Evolutionary conservation across 2,113 vertebrate genomes (phyloP).

Genomic region (Etheostoma spectabile): DNA sequence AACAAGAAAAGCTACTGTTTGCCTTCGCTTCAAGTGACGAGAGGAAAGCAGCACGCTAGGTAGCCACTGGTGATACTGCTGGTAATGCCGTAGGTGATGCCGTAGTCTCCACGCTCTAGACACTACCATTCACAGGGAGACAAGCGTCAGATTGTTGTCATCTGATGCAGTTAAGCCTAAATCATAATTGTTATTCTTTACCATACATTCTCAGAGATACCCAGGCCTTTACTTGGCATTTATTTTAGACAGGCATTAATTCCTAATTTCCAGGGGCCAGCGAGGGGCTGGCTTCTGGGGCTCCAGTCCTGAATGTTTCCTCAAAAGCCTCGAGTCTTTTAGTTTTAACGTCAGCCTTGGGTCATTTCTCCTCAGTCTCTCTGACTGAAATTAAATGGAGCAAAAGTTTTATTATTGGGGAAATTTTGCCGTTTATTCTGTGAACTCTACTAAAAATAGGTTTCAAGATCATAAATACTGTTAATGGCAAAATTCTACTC

Average conservation of each 20-base stretch:
- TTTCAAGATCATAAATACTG: too few relatives aligned
- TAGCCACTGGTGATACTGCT: not conserved
- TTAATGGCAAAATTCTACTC: too few relatives aligned
- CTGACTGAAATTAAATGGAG: too few relatives aligned
- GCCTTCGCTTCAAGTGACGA: not conserved
- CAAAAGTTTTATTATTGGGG: too few relatives aligned
- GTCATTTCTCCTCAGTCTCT: too few relatives aligned
- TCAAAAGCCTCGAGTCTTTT: too few relatives aligned
- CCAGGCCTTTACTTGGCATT: not conserved
- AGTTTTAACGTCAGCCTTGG: too few relatives aligned
- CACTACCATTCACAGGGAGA: not conserved
- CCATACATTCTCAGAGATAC: not conserved
- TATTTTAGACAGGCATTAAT: not conserved
- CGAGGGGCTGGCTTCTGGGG: too few relatives aligned
- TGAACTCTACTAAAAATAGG: too few relatives aligned
- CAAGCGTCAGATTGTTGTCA: not conserved
- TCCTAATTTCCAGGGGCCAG: not conserved
- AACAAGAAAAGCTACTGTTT: not conserved
- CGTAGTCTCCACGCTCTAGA: not conserved
- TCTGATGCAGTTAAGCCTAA: not conserved
- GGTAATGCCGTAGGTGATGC: not conserved
- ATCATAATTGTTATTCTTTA: not conserved
- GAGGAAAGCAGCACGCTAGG: not conserved
- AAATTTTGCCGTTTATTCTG: too few relatives aligned
- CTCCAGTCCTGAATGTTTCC: too few relatives aligned